A percentile compares a stretch with the other conserved stretches of the same genome.
These are phyloP conservation scores for Crossoptilon crossoptilon DNA, from an alignment of 2,797 vertebrate genomes.

Conservation along the genomic window DNA sequence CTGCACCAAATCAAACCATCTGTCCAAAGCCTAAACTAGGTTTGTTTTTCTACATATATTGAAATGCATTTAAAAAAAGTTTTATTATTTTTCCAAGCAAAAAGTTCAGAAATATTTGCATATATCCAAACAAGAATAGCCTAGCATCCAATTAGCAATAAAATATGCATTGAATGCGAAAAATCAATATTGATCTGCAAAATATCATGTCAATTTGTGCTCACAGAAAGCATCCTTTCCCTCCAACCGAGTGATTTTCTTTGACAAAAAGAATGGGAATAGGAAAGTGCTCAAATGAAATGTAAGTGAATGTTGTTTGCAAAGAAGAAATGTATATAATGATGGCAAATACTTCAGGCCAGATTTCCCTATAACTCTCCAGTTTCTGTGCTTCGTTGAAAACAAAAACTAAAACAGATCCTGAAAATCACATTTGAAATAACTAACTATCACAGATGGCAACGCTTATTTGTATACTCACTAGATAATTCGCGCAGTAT, in stretches of 20 bases:
- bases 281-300: neutral
- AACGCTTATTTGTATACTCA: conserved; percentile 64
- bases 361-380: conserved; percentile 49
- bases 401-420: conserved; percentile 57
- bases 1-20: conserved; percentile 75
- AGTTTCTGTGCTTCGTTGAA: conserved; percentile 40
- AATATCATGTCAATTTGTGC: conserved; percentile 1
- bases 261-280: conserved; percentile 8
- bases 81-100: conserved; percentile 56
- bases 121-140: conserved; percentile 14
- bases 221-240: neutral
- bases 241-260: conserved; percentile 14
- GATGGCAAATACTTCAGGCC: conserved; percentile 1
- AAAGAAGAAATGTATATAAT: neutral
- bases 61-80: conserved; percentile 11
- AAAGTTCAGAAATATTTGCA: conserved; percentile 55
- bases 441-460: conserved; percentile 55
- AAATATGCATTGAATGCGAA: neutral
- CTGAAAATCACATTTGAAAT: conserved; percentile 57
- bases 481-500: conserved; percentile 51
- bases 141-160: conserved; percentile 33
- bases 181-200: conserved; percentile 53
- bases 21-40: conserved; percentile 74
- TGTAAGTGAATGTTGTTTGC: neutral
- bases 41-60: conserved; percentile 65